Evolutionary conservation across 1,140 invertebrate genomes (phyloP).

Genomic region (Dreissena polymorpha): DNA sequence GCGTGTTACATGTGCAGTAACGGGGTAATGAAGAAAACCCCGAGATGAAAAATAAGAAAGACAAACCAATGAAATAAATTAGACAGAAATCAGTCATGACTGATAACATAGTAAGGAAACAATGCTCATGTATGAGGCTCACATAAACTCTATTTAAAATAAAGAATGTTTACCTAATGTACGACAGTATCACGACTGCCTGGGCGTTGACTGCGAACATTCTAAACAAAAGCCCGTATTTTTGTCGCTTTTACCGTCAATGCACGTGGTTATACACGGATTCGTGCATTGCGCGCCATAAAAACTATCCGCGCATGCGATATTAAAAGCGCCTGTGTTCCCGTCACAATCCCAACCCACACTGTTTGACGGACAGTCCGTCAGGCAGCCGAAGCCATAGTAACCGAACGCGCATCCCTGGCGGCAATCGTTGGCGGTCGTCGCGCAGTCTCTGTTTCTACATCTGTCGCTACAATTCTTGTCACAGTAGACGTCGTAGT

Average conservation of each 20-base stretch:
- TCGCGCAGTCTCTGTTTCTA: slow-evolving; percentile 25
- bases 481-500: slow-evolving; percentile 31
- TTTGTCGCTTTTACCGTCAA: slow-evolving; percentile 36
- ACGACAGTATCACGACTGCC: slow-evolving; percentile 26
- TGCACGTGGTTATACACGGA: slow-evolving; percentile 26
- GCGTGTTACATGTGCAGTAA: no score
- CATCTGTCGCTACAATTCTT: slow-evolving; percentile 27
- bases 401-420: slow-evolving; percentile 44
- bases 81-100: neutral
- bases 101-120: neutral
- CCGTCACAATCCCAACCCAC: slow-evolving; percentile 17
- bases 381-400: slow-evolving; percentile 22
- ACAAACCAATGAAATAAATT: neutral
- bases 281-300: slow-evolving; percentile 17
- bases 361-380: slow-evolving; percentile 15
- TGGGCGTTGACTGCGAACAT: slow-evolving; percentile 12
- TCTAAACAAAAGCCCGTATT: slow-evolving; percentile 25
- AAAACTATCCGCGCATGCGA: slow-evolving; percentile 1
- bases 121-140: neutral
- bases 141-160: neutral
- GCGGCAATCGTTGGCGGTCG: slow-evolving; percentile 27
- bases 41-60: no score
- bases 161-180: slow-evolving; percentile 18
- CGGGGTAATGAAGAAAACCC: no score
- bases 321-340: slow-evolving; percentile 15